A percentile compares a stretch with the other conserved stretches of the same genome.
phyloP scores from a whole-genome alignment of 2,113 vertebrate genomes.

The Parotia lawesii region DNA sequence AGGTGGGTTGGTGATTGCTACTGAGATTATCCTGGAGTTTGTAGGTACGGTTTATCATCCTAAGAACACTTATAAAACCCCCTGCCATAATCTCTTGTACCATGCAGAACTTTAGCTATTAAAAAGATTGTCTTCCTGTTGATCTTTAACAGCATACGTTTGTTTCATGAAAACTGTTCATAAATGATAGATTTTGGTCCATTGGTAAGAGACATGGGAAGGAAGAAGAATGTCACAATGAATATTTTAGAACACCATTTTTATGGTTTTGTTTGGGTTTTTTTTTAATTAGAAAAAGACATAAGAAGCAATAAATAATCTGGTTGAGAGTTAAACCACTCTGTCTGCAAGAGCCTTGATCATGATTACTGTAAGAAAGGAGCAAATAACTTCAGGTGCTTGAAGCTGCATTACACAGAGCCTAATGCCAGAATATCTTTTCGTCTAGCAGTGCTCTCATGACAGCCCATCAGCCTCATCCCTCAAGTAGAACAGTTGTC shows the following conservation, averaged over 20 bases:
- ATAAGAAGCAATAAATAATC: not conserved
- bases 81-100: not conserved
- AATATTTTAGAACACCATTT: not conserved
- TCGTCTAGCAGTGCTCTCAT: not conserved
- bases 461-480: not conserved
- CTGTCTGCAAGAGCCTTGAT: not conserved
- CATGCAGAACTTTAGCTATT: not conserved
- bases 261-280: not conserved
- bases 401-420: not conserved
- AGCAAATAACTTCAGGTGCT: not conserved
- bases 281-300: not conserved
- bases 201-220: not conserved
- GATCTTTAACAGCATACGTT: not conserved
- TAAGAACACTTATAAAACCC: not conserved
- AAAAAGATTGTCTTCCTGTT: not conserved
- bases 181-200: not conserved
- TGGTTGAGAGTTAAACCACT: not conserved
- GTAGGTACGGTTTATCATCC: not conserved
- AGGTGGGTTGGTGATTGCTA: not conserved
- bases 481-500: not conserved
- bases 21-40: not conserved
- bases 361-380: not conserved
- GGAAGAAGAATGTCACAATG: not conserved
- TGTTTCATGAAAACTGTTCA: not conserved
- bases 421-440: not conserved